Conservation (phyloP, 1,140 invertebrate genomes). For the Eriocheir sinensis region DNA sequence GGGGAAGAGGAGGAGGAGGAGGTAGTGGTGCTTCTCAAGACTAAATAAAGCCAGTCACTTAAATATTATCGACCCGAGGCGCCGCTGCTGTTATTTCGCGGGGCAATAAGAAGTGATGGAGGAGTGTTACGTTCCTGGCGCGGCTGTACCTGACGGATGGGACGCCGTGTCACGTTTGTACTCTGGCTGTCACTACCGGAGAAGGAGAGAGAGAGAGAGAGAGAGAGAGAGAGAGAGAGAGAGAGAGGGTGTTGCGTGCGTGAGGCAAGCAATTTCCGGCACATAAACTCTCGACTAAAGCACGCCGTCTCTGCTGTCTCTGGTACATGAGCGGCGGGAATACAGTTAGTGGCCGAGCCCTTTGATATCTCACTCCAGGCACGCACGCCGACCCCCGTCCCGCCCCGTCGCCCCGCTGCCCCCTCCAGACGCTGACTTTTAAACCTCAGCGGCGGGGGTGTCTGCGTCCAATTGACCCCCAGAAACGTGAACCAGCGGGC, state of each 20-base stretch:
- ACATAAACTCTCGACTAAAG: not conserved
- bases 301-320: not conserved
- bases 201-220: too few relatives aligned
- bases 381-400: not conserved
- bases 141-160: too few relatives aligned
- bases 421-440: not conserved
- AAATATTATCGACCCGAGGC: not conserved
- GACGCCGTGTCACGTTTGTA: too few relatives aligned
- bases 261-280: slow-evolving; percentile 12
- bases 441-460: not conserved
- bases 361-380: not conserved
- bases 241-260: too few relatives aligned
- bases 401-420: not conserved
- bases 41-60: not conserved
- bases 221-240: too few relatives aligned
- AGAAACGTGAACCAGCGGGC: not conserved
- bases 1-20: not conserved
- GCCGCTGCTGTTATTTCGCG: not conserved
- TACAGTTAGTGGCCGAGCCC: not conserved
- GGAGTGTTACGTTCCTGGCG: not conserved
- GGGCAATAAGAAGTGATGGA: not conserved
- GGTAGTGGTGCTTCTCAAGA: not conserved
- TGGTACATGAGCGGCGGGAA: not conserved
- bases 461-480: not conserved
- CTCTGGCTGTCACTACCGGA: too few relatives aligned